Evolutionary conservation across 1,140 invertebrate species (phyloP).

Genomic region (Drosophila arawakana): DNA sequence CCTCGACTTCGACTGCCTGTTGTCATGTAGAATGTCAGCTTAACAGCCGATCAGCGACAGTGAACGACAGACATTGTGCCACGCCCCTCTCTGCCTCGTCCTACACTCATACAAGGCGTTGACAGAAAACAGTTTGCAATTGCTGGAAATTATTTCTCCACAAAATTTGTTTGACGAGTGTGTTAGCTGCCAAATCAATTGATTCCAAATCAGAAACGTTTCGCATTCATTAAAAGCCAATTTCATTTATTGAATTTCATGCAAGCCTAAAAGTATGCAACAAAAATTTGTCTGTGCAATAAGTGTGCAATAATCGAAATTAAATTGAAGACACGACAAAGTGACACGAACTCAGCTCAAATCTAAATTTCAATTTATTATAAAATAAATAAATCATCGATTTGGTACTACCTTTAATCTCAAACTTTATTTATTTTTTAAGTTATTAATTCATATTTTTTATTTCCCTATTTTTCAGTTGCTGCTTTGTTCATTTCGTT

Average conservation of each 20-base stretch:
- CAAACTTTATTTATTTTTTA: conserved; percentile 73
- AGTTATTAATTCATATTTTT: conserved; percentile 69
- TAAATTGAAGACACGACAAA: conserved; percentile 38
- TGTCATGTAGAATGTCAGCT: conserved; percentile 57
- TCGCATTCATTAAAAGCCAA: conserved; percentile 69
- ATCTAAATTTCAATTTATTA: background rate
- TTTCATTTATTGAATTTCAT: conserved; percentile 61
- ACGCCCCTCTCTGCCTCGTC: background rate
- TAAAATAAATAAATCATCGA: conserved; percentile 1
- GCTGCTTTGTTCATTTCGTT: background rate
- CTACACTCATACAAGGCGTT: conserved; percentile 41
- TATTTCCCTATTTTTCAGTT: conserved; percentile 60
- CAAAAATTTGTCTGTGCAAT: conserved; percentile 53
- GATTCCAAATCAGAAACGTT: conserved; percentile 55
- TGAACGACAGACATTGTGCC: conserved; percentile 47
- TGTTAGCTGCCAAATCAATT: conserved; percentile 74
- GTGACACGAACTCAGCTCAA: too few species aligned
- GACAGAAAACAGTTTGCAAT: conserved; percentile 65
- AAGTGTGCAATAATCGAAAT: conserved; percentile 44
- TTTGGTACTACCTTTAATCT: conserved; percentile 14
- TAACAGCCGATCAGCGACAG: conserved; percentile 68
- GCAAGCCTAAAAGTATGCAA: conserved; percentile 39
- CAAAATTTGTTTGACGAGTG: conserved; percentile 48
- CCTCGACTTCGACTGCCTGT: background rate
- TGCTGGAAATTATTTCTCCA: conserved; percentile 58